Base-by-base conservation (phyloP, 1,140 invertebrate genomes). In the Drosophila ironensis region DNA sequence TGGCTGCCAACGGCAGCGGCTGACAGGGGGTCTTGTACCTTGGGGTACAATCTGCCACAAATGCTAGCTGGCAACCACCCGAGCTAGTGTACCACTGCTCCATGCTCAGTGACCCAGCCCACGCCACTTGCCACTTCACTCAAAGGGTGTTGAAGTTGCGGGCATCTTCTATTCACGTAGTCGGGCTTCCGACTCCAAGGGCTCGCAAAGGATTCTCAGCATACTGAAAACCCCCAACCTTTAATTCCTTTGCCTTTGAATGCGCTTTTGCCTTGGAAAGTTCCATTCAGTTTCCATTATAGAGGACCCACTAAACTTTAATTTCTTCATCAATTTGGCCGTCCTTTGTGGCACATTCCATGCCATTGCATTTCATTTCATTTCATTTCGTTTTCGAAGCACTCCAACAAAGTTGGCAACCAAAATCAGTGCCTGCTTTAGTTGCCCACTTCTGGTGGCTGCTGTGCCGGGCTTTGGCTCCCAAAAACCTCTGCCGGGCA, bases 11-110 rank as follows among this genome's bases (percentile, higher is more conserved):
- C 64, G 68, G 41, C 69, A 84, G 72, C 9, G 38, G 28, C 37
- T 54, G 17, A 30, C 9, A 16, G 27, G 22, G 25, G 24, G 44
- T 56, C 60, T 33, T 57, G 53, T 75, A 86, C 80, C 80, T 86
- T 80, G 71, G 80, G 80, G 80, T 87, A 86, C 80, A 87, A 86
- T 87, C 80, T 86, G 68, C 80, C 73, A 73, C 78, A 78, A 82
- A 70, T 73, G 72, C 77, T 70, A 66, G 44, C 52, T 38, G 38
- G 56, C 61, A 67, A 30, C 72, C 40, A 63, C 70, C 68, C 45
- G 27, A 14, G 19, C 42, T 28, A 37, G 33, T 37, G 33, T 12
- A 40, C 27, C n/a, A 19, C 7, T 33, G 30, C 30, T 12, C 30
- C 30, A 8, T 12, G 11, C 30, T 30, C n/a, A 11, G 6, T 30